Conservation (phyloP, 2,888 invertebrate genomes). For the Polymixis flavicincta region DNA sequence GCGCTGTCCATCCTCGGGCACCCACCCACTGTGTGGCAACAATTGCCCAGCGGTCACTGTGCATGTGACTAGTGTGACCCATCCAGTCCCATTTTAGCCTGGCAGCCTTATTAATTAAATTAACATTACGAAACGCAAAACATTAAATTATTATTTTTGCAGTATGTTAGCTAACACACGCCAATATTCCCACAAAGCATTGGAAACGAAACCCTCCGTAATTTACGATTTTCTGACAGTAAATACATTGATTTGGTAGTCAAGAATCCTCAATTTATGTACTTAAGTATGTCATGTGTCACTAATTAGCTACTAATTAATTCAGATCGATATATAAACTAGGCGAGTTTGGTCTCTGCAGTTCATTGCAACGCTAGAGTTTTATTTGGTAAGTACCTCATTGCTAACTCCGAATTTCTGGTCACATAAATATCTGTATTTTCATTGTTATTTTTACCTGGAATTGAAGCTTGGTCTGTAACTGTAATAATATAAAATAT, state of each 20-base stretch:
- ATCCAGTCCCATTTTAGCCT: too few relatives aligned
- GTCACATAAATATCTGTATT: not conserved
- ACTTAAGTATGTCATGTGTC: conserved; percentile 41
- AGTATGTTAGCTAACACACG: too few relatives aligned
- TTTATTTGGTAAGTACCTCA: conserved; percentile 17
- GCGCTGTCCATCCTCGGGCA: too few relatives aligned
- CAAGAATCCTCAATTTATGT: conserved; percentile 21
- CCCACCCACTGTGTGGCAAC: too few relatives aligned
- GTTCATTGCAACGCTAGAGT: conserved; percentile 8
- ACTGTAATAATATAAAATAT: not conserved
- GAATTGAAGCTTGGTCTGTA: too few relatives aligned
- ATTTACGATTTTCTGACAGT: not conserved
- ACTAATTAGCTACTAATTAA: conserved; percentile 46
- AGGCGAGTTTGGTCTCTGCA: not conserved
- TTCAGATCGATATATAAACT: conserved; percentile 40
- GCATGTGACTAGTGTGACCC: too few relatives aligned
- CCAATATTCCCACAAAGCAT: too few relatives aligned
- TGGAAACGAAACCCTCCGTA: too few relatives aligned
- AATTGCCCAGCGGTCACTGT: too few relatives aligned
- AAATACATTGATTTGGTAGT: conserved; percentile 1
- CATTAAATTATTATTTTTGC: too few relatives aligned
- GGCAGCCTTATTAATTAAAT: too few relatives aligned
- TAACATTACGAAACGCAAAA: too few relatives aligned
- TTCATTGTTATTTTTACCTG: not conserved
- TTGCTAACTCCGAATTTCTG: not conserved